Evolutionary conservation across 1,140 invertebrate species (phyloP).

Genomic region (Vollenhovia emeryi): DNA sequence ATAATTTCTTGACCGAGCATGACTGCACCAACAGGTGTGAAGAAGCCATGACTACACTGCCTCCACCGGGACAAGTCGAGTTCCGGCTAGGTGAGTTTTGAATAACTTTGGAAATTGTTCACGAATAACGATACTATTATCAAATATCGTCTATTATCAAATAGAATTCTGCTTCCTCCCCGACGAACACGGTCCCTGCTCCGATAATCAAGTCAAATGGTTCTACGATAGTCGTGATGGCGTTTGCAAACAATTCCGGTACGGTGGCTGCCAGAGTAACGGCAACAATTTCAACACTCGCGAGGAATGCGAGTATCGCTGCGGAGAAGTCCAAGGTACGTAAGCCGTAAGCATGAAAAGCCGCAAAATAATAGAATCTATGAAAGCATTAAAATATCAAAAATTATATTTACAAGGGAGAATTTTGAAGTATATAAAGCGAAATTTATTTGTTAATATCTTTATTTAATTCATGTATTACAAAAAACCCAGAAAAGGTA

Average conservation of each 20-base stretch:
- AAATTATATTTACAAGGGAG: neutral
- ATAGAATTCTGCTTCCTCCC: slow-evolving; percentile 91
- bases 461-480: neutral
- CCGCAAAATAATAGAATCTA: neutral
- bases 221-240: slow-evolving; percentile 92
- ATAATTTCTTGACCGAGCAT: slow-evolving; percentile 90
- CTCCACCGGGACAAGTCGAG: slow-evolving; percentile 71
- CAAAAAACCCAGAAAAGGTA: neutral
- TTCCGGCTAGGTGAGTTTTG: slow-evolving; percentile 78
- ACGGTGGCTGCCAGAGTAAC: slow-evolving; percentile 94
- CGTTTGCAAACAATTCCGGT: slow-evolving; percentile 93
- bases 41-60: slow-evolving; percentile 75
- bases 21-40: slow-evolving; percentile 89
- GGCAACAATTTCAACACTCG: slow-evolving; percentile 92
- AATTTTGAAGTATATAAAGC: neutral
- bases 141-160: slow-evolving; percentile 9
- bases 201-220: slow-evolving; percentile 88
- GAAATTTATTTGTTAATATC: neutral
- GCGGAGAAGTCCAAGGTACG: slow-evolving; percentile 89
- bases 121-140: neutral
- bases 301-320: slow-evolving; percentile 92
- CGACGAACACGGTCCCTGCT: slow-evolving; percentile 90
- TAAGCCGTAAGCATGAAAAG: neutral
- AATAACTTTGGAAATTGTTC: neutral
- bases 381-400: neutral